Base-by-base conservation (phyloP, 2,888 invertebrate species). In the Allacma fusca region DNA sequence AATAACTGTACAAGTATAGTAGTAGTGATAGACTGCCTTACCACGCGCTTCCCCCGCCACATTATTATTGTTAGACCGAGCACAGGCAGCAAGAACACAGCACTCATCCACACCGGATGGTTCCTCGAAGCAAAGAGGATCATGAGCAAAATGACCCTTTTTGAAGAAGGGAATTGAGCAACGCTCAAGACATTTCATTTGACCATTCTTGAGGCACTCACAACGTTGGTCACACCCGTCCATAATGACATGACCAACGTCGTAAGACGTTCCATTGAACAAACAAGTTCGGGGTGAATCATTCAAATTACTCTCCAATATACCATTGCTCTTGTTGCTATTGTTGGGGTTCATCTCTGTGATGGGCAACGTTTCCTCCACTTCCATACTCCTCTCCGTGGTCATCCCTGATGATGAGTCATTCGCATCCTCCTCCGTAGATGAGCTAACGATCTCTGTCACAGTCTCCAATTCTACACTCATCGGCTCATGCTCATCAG, bases 221-320 rank as follows among this genome's bases (percentile, higher is more conserved):
- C 95, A 95, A 1, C 90, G 88, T 81, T 93, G 92, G 76, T 94
- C 93, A 85, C 95, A 95, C 64, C 91, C 93, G 57, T 91, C 89
- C 78, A 91, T 90, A 82, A 94, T 88, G 81, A 89, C 90, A 83
- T 93, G 92, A 0, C 94, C 94, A 9, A 84, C 77, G 44, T 79
- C 75, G 76, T 84, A 85, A 28, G 77, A 76, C n/a, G 82, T 82
- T 28, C 81, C 84, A 81, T 84, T 84, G 44, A 43, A 65, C 9
- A 44, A 7, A 65, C 74, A 74, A 62, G 29, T 12, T 23, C 23
- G 62, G 24, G 62, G 13, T 21, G 57, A 57, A 43, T 4, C 9
- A 44, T 19, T 64, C 19, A 62, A 4, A 72, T 34, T n/a, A 62
- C 19, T 72, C 13, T 71, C 57, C 57, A 57, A n/a, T 23, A 12